These are phyloP conservation scores for Stichodactyla helianthus DNA, from an alignment of 64 coral and sea anemone species.

Conservation along the genomic window DNA sequence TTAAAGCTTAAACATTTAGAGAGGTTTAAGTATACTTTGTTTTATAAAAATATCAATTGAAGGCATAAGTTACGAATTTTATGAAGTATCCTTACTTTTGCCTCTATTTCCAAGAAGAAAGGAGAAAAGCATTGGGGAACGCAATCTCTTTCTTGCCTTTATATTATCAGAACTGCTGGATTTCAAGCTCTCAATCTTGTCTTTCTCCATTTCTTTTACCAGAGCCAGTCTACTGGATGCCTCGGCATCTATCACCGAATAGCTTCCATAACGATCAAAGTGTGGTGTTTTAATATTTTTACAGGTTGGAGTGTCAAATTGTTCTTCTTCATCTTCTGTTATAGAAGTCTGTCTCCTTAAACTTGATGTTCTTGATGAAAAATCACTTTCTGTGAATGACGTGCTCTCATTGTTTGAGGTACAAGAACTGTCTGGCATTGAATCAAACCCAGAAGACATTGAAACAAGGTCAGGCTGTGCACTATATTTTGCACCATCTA, in stretches of 20 bases:
- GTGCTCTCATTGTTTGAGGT: slow-evolving; percentile 1
- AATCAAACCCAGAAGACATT: slow-evolving; percentile 8
- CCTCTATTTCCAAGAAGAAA: slow-evolving; percentile 8
- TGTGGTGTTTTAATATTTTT: slow-evolving; percentile 20
- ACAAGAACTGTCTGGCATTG: slow-evolving; percentile 2
- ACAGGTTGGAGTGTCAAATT: not conserved
- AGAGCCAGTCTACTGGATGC: not conserved
- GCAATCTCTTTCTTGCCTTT: slow-evolving; percentile 1
- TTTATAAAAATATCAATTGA: not conserved
- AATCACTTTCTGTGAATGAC: slow-evolving; percentile 11
- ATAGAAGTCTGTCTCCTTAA: not conserved
- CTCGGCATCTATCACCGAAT: slow-evolving; percentile 23
- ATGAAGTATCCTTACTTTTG: slow-evolving; percentile 9
- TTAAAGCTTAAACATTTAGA: not conserved
- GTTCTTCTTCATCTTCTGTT: slow-evolving; percentile 3
- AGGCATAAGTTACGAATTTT: not conserved
- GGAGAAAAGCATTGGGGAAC: slow-evolving; percentile 4
- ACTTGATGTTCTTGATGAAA: slow-evolving; percentile 9
- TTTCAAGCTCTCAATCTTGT: not conserved
- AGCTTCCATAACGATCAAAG: slow-evolving; percentile 19
- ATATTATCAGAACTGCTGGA: not conserved
- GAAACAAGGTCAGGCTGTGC: not conserved
- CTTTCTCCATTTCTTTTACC: slow-evolving; percentile 7
- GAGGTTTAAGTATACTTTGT: not conserved
- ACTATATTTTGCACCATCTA: not conserved